A percentile compares a stretch with the other conserved stretches of the same genome.
phyloP scores from a whole-genome alignment of 2,113 vertebrate genomes.

The Zeus faber region DNA sequence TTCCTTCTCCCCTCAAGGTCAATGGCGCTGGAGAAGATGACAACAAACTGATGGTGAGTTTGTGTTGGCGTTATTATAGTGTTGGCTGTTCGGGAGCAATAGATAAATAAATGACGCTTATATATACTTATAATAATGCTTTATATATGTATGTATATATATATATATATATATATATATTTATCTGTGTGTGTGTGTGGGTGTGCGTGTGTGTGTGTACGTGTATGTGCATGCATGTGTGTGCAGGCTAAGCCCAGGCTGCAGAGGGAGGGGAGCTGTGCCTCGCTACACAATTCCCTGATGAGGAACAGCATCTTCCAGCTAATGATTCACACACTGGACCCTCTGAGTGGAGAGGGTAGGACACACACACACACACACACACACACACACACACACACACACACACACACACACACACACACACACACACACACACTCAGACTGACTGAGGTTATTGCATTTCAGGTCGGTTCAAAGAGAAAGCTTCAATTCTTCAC shows the following conservation, averaged over 20 bases:
- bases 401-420: constrained; percentile 1
- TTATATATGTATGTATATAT: not conserved
- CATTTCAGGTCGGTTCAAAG: constrained; percentile 86
- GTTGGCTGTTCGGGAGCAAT: no score
- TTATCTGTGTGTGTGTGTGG: not conserved
- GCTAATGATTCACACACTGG: constrained; percentile 78
- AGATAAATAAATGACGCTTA: no score
- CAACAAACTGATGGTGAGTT: constrained; percentile 69
- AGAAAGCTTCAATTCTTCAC: constrained; percentile 93
- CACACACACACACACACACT: not conserved
- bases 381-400: not conserved
- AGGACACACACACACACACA: constrained; percentile 3
- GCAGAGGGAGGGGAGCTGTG: constrained; percentile 76
- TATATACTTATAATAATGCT: no score
- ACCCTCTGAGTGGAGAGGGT: constrained; percentile 72
- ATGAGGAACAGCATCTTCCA: constrained; percentile 80
- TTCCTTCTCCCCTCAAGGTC: constrained; percentile 43
- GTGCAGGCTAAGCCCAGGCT: constrained; percentile 70
- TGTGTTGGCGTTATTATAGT: no score
- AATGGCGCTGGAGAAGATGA: constrained; percentile 49
- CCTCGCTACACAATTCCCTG: constrained; percentile 74
- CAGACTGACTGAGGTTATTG: constrained; percentile 11
- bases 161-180: not conserved
- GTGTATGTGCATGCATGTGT: not conserved
- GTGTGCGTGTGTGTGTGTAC: not conserved